Conservation (phyloP, 2,888 invertebrate genomes). For the Liposcelis brunnea region DNA sequence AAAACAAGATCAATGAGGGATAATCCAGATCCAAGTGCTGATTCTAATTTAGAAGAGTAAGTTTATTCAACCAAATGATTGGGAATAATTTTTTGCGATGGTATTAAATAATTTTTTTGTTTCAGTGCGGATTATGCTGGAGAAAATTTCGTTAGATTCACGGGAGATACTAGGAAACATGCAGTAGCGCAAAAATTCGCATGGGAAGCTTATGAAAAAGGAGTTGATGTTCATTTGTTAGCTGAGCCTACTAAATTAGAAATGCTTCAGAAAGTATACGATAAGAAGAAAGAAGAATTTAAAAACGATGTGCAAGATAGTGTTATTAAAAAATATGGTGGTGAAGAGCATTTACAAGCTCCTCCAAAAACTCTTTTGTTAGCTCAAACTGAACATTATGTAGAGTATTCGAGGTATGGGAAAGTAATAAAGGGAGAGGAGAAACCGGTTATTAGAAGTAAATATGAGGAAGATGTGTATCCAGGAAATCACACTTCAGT, state of each 20-base stretch:
- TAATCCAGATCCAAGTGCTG: slow-evolving; percentile 57
- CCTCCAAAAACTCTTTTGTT: slow-evolving; percentile 77
- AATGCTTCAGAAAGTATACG: slow-evolving; percentile 74
- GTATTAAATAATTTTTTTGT: slow-evolving; percentile 11
- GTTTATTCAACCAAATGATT: slow-evolving; percentile 20
- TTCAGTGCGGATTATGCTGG: slow-evolving; percentile 64
- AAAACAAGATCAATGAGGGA: slow-evolving; percentile 98
- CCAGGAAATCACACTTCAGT: slow-evolving; percentile 87
- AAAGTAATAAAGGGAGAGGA: slow-evolving; percentile 68
- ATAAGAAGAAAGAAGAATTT: slow-evolving; percentile 73
- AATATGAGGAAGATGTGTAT: slow-evolving; percentile 86
- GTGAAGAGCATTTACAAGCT: slow-evolving; percentile 74
- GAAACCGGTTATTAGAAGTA: slow-evolving; percentile 66
- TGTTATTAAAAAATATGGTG: slow-evolving; percentile 83
- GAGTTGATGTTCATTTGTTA: slow-evolving; percentile 85
- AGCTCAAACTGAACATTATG: slow-evolving; percentile 91
- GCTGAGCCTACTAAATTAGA: slow-evolving; percentile 98
- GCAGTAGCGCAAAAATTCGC: slow-evolving; percentile 88
- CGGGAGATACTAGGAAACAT: slow-evolving; percentile 84
- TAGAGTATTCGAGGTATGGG: slow-evolving; percentile 88
- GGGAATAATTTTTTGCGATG: slow-evolving; percentile 1
- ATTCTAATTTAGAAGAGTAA: slow-evolving; percentile 36
- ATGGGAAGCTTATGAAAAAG: slow-evolving; percentile 89
- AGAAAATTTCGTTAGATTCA: slow-evolving; percentile 89
- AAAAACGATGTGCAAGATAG: slow-evolving; percentile 64